A percentile compares a stretch with the other conserved stretches of the same genome.
phyloP scores from a whole-genome alignment of 2,888 invertebrate genomes.

The Dicyrtomina minuta region DNA sequence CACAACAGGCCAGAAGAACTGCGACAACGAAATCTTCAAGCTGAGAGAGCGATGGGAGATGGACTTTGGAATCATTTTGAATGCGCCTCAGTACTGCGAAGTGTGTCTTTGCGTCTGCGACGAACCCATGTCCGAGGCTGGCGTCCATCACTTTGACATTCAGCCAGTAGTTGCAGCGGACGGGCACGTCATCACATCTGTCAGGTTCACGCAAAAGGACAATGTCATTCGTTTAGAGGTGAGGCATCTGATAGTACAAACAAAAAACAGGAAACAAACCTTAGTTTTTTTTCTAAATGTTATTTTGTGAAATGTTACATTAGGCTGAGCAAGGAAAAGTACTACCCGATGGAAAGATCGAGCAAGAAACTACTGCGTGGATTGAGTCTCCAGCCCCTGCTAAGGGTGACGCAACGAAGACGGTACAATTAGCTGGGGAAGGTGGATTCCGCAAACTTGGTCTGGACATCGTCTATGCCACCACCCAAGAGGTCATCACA shows the following conservation, averaged over 20 bases:
- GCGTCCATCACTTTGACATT: constrained; percentile 23
- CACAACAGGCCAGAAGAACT: neutral
- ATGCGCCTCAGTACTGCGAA: constrained; percentile 39
- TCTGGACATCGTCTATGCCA: constrained; percentile 30
- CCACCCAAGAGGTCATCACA: constrained; percentile 24
- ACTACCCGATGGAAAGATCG: constrained; percentile 20
- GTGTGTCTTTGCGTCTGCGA: constrained; percentile 37
- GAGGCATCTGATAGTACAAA: no score
- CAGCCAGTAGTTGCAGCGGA: neutral
- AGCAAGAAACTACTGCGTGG: constrained; percentile 20
- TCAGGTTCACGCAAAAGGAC: constrained; percentile 30
- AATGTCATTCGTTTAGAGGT: constrained; percentile 26
- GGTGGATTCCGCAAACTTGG: constrained; percentile 30
- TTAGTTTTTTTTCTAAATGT: no score
- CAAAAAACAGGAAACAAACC: no score
- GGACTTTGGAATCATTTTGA: constrained; percentile 35
- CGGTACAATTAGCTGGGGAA: constrained; percentile 7
- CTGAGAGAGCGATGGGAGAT: constrained; percentile 34
- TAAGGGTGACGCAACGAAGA: neutral
- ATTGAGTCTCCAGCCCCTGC: constrained; percentile 3
- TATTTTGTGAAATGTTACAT: no score
- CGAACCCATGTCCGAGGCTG: constrained; percentile 25
- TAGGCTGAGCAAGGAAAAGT: constrained; percentile 36
- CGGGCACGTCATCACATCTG: constrained; percentile 19
- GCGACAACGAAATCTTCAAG: neutral